phyloP scores from a whole-genome alignment of 2,113 vertebrate species.

The Neolamprologus longior region DNA sequence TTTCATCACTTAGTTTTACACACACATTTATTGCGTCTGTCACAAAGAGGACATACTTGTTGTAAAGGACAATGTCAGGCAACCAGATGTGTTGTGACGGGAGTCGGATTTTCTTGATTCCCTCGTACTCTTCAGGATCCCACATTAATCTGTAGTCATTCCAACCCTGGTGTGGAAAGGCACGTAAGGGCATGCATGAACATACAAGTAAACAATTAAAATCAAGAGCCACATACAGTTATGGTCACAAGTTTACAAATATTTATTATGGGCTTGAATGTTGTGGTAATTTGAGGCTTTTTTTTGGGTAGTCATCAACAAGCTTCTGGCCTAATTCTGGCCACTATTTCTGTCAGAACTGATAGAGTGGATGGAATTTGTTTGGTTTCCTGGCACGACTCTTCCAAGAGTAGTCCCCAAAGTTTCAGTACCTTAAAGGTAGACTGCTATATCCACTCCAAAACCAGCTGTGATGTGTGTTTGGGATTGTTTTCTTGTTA shows the following conservation, averaged over 20 bases:
- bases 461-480: neutral
- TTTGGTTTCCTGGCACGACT: neutral
- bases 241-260: neutral
- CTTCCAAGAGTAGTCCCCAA: rapidly evolving
- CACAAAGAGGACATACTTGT: constrained; percentile 58
- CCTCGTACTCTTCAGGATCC: constrained; percentile 74
- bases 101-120: constrained; percentile 74
- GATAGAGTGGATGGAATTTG: neutral
- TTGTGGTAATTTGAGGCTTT: neutral
- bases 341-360: neutral
- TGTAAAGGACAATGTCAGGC: constrained; percentile 78
- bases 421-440: neutral
- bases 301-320: neutral
- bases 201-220: neutral
- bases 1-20: constrained; percentile 3
- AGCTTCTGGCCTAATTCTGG: neutral
- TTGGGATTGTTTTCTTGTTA: neutral
- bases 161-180: constrained; percentile 60
- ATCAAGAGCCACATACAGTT: neutral
- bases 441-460: neutral
- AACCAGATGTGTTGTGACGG: constrained; percentile 77
- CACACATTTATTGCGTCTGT: neutral
- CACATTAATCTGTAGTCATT: constrained; percentile 76
- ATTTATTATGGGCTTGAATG: neutral
- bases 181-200: neutral